Base-by-base conservation (phyloP, 1,140 invertebrate species). In the Cecropterus lyciades region DNA sequence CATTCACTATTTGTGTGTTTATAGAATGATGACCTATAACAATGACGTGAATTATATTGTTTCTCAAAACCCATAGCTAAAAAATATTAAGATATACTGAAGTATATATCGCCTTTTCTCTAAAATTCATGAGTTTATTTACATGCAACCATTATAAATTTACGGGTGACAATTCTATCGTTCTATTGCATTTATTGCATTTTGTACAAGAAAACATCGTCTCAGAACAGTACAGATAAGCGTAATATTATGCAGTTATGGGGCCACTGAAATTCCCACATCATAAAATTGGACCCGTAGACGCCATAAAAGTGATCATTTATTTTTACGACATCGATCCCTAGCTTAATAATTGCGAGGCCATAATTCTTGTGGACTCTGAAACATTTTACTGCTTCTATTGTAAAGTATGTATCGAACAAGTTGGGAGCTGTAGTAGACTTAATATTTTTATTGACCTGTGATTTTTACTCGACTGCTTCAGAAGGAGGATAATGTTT, bases 281-380 rank as follows among this genome's bases (percentile, higher is more conserved):
- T 81, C 80, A 81, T 85, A 89, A 89, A 86, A 80, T 79, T 77
- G 77, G 75, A 69, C 77, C 74, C 75, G 56, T 62, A 72, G 73
- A 68, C 67, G 69, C 75, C 52, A 82, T 84, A 87, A 87, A 85
- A 79, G 45, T 67, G 77, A 77, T 81, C 82, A 81, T 89, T 89
- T 87, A 83, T 75, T 89, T 89, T 89, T 89, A 89, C 70, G 83
- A 78, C 74, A 77, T 80, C 75, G 79, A 83, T 80, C 77, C 81
- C 72, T 73, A 59, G 71, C 72, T 80, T 74, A 80, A 85, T 87
- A 83, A 89, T 87, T 85, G 79, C 79, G 74, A 75, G 69, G 65
- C 72, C 73, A 77, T 85, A 79, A 83, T 78, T 79, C 52, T 64
- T 64, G 10, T 53, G 40, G 42, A 40, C 55, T 43, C 48, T 45